A percentile compares a stretch with the other conserved stretches of the same genome.
Evolutionary conservation across 2,888 invertebrate species (phyloP).

Genomic region (Oscheius sp.): DNA sequence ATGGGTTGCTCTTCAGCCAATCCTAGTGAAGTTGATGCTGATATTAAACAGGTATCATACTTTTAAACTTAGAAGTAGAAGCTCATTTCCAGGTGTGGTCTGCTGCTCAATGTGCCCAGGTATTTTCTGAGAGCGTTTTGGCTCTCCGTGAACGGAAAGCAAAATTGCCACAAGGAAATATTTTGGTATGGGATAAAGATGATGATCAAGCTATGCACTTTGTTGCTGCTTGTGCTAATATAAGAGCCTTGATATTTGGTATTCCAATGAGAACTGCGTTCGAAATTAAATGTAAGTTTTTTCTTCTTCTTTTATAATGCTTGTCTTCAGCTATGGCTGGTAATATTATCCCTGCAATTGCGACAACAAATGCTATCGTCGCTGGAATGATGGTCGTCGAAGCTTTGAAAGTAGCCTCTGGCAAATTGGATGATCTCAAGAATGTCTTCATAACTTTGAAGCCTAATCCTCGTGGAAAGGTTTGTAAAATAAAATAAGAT

Average conservation of each 20-base stretch:
- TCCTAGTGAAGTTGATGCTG: neutral
- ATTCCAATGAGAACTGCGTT: slow-evolving; percentile 89
- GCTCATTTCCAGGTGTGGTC: slow-evolving; percentile 52
- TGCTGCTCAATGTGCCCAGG: slow-evolving; percentile 71
- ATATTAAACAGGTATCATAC: slow-evolving; percentile 17
- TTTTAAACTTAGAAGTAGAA: neutral
- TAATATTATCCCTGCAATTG: slow-evolving; percentile 99
- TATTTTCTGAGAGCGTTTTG: slow-evolving; percentile 75
- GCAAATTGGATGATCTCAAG: slow-evolving; percentile 26
- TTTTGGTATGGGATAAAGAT: slow-evolving; percentile 97
- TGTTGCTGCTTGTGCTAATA: slow-evolving; percentile 92
- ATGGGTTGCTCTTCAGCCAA: slow-evolving; percentile 5
- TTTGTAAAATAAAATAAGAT: neutral
- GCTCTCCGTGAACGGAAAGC: slow-evolving; percentile 73
- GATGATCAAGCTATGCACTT: slow-evolving; percentile 80
- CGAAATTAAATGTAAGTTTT: slow-evolving; percentile 88
- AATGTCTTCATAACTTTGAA: slow-evolving; percentile 34
- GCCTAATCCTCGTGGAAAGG: slow-evolving; percentile 38
- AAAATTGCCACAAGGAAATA: slow-evolving; percentile 66
- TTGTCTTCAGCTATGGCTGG: slow-evolving; percentile 87
- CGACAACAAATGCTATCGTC: slow-evolving; percentile 97
- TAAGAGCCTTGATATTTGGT: slow-evolving; percentile 89
- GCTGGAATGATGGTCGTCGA: slow-evolving; percentile 94
- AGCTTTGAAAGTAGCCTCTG: slow-evolving; percentile 51
- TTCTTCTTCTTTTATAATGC: slow-evolving; percentile 3